Base-by-base conservation (phyloP, 2,888 invertebrate genomes). In the Pterostichus niger region DNA sequence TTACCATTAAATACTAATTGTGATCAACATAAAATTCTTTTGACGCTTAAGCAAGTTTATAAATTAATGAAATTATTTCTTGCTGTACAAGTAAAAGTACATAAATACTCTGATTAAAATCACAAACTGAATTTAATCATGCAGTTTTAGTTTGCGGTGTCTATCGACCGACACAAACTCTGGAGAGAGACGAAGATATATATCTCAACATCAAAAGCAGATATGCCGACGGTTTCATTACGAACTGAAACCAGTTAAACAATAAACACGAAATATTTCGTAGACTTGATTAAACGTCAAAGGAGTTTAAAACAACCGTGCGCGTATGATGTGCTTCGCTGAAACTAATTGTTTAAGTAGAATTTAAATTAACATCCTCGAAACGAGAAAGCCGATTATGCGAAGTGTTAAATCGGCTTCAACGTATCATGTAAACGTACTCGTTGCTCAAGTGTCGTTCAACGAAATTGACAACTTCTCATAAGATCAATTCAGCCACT, bases 1-100 rank as follows among this genome's bases (percentile, higher is more conserved):
- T 56, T 77, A 77, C 77, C 56, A 40, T 33, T 76, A 15, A n/a
- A 49, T 52, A 77, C 77, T 77, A 77, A 77, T 77, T 77, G 77
- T 59, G 77, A 77, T 77, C 35, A 33, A 35, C 15, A 11, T 7
- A n/a, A 15, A 71, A 44, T 73, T 73, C 15, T 33, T 71, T 75
- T 52, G 54, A 52, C 33, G 33, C 5, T 52, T 31, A n/a, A 75
- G 6, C 54, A 31, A 33, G 10, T 71, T 40, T 46, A 10, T 3
- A 6, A 24, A 59, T 40, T 40, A 49, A 49, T 49, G 24, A 24
- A 24, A 24, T 24, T 24, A 24, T 24, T 24, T 24, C 24, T 24
- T 24, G 24, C 24, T 24, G 24, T 24, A 2, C 24, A 24, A 24
- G 24, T 24, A 24, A 24, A 24, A 24, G 24, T 24, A 24, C 24